Evolutionary conservation across 2,797 vertebrate species (phyloP).

Genomic region (Jordanella pulchra): DNA sequence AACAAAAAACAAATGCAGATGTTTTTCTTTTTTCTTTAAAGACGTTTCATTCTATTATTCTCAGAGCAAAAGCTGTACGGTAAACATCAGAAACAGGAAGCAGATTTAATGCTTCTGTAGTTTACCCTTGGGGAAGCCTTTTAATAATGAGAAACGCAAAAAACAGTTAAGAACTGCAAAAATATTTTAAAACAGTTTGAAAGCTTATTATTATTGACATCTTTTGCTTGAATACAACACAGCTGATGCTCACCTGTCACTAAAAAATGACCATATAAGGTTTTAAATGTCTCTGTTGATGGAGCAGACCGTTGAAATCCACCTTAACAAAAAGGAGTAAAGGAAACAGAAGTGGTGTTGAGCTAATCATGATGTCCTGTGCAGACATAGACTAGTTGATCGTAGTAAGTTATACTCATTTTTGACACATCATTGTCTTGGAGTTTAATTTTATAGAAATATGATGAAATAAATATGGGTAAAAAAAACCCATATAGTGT

Average conservation of each 20-base stretch:
- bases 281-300: neutral
- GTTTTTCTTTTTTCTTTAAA: too few relatives aligned
- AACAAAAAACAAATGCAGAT: too few relatives aligned
- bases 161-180: neutral
- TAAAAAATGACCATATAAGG: neutral
- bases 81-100: neutral
- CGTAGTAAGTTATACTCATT: neutral
- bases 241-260: neutral
- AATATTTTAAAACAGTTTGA: neutral
- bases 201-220: neutral
- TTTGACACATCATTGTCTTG: neutral
- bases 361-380: neutral
- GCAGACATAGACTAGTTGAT: neutral
- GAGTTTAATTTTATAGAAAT: too few relatives aligned
- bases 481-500: neutral
- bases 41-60: neutral
- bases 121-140: neutral
- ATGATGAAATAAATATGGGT: neutral
- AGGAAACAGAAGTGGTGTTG: neutral
- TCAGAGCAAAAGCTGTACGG: neutral
- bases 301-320: neutral
- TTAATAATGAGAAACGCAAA: neutral
- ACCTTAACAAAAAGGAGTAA: neutral
- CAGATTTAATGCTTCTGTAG: neutral
- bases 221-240: neutral